Evolutionary conservation across 2,797 vertebrate genomes (phyloP), one percentile per base, ranked within the genome.

Genomic region (Clamator glandarius): DNA sequence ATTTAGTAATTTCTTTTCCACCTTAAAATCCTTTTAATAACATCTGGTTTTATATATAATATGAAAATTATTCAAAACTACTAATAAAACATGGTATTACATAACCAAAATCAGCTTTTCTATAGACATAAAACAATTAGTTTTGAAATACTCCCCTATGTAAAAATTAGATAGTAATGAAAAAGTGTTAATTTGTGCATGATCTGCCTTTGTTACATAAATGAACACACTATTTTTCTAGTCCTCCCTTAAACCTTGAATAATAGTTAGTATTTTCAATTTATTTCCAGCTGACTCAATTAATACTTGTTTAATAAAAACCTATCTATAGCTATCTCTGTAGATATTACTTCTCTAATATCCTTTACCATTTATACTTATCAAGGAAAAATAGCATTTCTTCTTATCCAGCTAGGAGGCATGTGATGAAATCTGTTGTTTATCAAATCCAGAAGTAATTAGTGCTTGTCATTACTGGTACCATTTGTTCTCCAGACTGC

Each of bases 371-470:
- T 72, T 88, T 95, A 46, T 84, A 73, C 20, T 63, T 94, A 64
- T 90, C 76, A 84, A 61, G 42, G 80, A 81, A 93, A 94, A 96
- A 86, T 88, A 92, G 72, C 66, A 75, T 75, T 66, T 29, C 14
- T 70, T 72, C 62, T 85, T 91, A 84, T 84, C 69, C 54, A 78
- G 50, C 13, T 25, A 74, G 51, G 48, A 95, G 36, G 8, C 44
- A 11, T 91, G 39, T 91, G 82, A 89, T 92, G 90, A 91, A 95
- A 92, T 90, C 64, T 70, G 18, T 59, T 87, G 39, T 87, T 91
- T 83, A 70, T 72, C 51, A 96, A 80, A 63, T 75, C 16, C 68
- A 90, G 61, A 80, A 89, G 41, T 85, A 73, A 89, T 90, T 73
- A 93, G 28, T 1, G 1, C 73, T 91, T 95, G 86, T 92, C 57